phyloP scores from a whole-genome alignment of 2,888 invertebrate species.

The Cheilosia soror region DNA sequence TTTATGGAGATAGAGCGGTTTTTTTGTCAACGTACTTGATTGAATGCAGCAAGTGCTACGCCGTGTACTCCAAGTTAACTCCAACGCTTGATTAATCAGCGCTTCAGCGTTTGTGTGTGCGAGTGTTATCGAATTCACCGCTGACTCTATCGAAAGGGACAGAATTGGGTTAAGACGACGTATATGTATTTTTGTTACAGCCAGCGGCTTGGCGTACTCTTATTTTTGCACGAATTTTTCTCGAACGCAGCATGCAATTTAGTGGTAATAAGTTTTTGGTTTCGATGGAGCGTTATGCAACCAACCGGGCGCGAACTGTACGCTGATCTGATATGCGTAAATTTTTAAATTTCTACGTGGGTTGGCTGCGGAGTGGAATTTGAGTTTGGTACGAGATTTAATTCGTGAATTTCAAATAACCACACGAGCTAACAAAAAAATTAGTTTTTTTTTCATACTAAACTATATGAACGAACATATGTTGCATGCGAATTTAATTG shows the following conservation, averaged over 20 bases:
- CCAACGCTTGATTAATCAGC: constrained; percentile 72
- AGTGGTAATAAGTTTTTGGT: constrained; percentile 8
- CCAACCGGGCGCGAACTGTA: constrained; percentile 38
- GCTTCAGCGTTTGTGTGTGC: constrained; percentile 36
- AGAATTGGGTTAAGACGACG: constrained; percentile 72
- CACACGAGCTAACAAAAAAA: constrained; percentile 1
- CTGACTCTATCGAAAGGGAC: constrained; percentile 72
- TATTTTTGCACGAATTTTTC: constrained; percentile 47
- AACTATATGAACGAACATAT: neutral
- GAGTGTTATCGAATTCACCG: constrained; percentile 65
- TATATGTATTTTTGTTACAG: neutral
- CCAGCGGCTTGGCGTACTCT: constrained; percentile 29
- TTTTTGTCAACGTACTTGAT: constrained; percentile 57
- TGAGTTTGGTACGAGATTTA: constrained; percentile 10
- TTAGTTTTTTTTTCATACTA: neutral
- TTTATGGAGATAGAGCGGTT: constrained; percentile 40
- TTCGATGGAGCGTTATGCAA: constrained; percentile 54
- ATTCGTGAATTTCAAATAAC: neutral
- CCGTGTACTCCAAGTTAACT: constrained; percentile 45
- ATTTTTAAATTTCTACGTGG: constrained; percentile 42
- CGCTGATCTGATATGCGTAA: constrained; percentile 59
- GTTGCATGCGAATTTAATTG: neutral
- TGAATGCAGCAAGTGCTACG: constrained; percentile 65
- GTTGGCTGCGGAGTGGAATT: constrained; percentile 52
- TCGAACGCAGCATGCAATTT: constrained; percentile 23